Percentiles rank a stretch among this genome's conserved stretches.
Evolutionary conservation across 2,797 vertebrate genomes (phyloP).

Genomic region (Hephaestus fuliginosus): DNA sequence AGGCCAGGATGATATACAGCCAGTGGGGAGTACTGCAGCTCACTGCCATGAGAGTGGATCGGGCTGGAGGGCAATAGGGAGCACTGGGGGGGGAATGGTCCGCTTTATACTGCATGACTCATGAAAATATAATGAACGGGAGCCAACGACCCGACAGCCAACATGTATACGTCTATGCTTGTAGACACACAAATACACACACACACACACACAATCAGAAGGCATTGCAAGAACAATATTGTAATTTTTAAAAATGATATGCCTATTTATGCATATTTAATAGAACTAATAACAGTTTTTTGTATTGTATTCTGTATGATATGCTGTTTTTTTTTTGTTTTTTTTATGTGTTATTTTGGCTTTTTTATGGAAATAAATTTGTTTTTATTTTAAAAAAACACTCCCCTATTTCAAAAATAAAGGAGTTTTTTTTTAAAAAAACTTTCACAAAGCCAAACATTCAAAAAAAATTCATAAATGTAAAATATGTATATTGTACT

Average conservation of each 20-base stretch:
- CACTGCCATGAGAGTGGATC: slow-evolving; percentile 64
- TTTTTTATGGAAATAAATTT: neutral
- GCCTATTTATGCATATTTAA: neutral
- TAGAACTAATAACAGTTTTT: neutral
- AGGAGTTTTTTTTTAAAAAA: neutral
- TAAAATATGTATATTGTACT: neutral
- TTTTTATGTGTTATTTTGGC: neutral
- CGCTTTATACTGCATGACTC: slow-evolving; percentile 79
- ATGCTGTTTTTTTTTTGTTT: neutral
- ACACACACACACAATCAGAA: neutral
- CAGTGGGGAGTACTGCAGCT: slow-evolving; percentile 70
- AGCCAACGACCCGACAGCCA: slow-evolving; percentile 64
- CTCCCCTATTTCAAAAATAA: neutral
- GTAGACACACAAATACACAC: neutral
- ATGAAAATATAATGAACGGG: slow-evolving; percentile 86
- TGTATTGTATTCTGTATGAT: neutral
- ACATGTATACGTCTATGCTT: slow-evolving; percentile 39
- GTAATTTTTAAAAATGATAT: neutral
- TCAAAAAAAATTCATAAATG: neutral
- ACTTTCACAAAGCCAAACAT: neutral
- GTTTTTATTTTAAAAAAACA: neutral
- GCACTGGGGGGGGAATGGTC: slow-evolving; percentile 42
- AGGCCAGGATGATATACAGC: slow-evolving; percentile 79
- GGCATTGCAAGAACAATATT: neutral
- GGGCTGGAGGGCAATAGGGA: slow-evolving; percentile 69